Evolutionary conservation across 2,888 invertebrate genomes (phyloP).

Genomic region (Mythimna vitellina): DNA sequence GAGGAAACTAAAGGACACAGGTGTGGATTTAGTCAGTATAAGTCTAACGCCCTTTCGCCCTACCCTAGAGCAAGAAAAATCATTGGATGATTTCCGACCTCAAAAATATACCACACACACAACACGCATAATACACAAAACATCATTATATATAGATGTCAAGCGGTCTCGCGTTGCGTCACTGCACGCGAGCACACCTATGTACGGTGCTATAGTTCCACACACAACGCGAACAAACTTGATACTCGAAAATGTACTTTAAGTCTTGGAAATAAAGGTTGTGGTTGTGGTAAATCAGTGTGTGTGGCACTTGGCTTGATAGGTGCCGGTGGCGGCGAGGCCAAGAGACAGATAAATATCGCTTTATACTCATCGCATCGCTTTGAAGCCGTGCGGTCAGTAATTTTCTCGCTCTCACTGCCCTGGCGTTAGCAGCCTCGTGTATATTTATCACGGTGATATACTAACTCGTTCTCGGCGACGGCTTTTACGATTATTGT

Average conservation of each 20-base stretch:
- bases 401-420: constrained; percentile 74
- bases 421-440: constrained; percentile 60
- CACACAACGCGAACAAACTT: constrained; percentile 34
- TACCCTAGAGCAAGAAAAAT: too few species aligned
- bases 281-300: constrained; percentile 45
- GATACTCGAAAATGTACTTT: constrained; percentile 61
- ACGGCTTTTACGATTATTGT: constrained; percentile 66
- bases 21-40: too few species aligned
- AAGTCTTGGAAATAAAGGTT: constrained; percentile 47
- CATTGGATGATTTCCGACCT: too few species aligned
- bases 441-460: constrained; percentile 67
- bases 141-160: constrained; percentile 66
- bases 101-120: constrained; percentile 44
- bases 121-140: constrained; percentile 49
- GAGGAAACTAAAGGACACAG: too few species aligned
- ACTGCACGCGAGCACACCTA: constrained; percentile 76
- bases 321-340: constrained; percentile 76
- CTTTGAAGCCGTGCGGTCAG: constrained; percentile 79
- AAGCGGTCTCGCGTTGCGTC: constrained; percentile 77
- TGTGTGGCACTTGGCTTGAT: constrained; percentile 71
- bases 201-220: constrained; percentile 70
- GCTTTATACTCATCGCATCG: constrained; percentile 77
- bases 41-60: too few species aligned
- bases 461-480: constrained; percentile 61
- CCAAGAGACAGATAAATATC: constrained; percentile 84